phyloP scores from a whole-genome alignment of 2,888 invertebrate genomes.

The Euzophera pinguis region DNA sequence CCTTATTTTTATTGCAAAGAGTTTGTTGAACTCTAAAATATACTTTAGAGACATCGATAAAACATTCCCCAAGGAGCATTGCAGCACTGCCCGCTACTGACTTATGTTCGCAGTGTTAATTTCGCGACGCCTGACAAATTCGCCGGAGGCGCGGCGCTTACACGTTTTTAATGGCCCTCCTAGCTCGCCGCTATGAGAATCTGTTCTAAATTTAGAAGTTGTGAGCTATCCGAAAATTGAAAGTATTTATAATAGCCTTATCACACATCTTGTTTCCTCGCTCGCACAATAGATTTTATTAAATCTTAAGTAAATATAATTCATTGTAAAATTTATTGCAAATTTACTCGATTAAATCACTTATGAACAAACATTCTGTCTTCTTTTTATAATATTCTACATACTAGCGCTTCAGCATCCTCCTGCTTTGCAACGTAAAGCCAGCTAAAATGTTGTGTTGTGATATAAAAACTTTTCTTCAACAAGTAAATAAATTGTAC shows the following conservation, averaged over 20 bases:
- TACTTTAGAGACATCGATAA: conserved; percentile 42
- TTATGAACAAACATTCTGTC: no score
- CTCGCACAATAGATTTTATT: no score
- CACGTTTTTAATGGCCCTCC: conserved; percentile 44
- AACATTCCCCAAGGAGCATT: conserved; percentile 31
- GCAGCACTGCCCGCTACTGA: conserved; percentile 45
- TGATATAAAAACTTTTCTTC: no score
- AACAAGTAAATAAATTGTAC: no score
- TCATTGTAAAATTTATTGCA: no score
- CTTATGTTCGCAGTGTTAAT: conserved; percentile 71
- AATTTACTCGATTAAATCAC: no score
- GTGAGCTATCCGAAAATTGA: neutral
- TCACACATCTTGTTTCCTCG: no score
- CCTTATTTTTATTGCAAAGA: neutral
- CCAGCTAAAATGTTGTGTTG: no score
- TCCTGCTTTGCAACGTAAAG: no score
- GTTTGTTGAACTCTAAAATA: conserved; percentile 16
- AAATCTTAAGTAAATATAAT: no score
- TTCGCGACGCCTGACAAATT: conserved; percentile 65
- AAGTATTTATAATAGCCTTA: neutral
- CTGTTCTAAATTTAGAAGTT: neutral
- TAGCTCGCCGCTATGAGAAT: conserved; percentile 18
- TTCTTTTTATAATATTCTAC: no score
- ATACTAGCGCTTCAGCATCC: no score
- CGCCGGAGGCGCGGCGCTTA: conserved; percentile 45